A percentile compares a stretch with the other conserved stretches of the same genome.
These are phyloP conservation scores for Megamerina dolium DNA, from an alignment of 2,888 invertebrate species.

Conservation along the genomic window DNA sequence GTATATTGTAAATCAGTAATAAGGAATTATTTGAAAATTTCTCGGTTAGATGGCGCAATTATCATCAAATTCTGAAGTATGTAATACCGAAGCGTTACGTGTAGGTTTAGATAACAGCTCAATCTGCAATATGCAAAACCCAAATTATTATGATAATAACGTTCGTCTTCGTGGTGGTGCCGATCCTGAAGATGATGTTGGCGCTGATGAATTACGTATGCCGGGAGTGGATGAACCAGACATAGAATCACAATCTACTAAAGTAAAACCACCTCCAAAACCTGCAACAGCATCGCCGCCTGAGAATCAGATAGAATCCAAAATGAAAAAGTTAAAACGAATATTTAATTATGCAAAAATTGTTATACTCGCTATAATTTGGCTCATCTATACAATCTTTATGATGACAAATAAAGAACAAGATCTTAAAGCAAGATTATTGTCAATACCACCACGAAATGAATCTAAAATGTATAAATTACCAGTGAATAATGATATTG, in stretches of 20 bases:
- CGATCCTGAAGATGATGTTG: constrained; percentile 12
- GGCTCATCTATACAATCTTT: constrained; percentile 59
- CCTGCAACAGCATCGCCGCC: neutral
- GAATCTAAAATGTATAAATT: neutral
- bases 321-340: neutral
- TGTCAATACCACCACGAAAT: constrained; percentile 49
- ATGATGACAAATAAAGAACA: constrained; percentile 62
- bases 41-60: too few species aligned
- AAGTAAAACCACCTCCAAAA: neutral
- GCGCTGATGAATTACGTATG: constrained; percentile 4
- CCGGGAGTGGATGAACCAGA: neutral
- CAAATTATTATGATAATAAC: too few species aligned
- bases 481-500: neutral
- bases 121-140: too few species aligned
- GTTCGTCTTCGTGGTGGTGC: neutral
- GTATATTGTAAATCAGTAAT: too few species aligned
- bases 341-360: constrained; percentile 36
- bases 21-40: too few species aligned
- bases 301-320: neutral
- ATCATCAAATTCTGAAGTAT: too few species aligned
- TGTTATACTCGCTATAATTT: constrained; percentile 53
- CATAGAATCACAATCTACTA: neutral
- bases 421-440: constrained; percentile 53
- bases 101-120: too few species aligned
- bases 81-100: too few species aligned